Evolutionary conservation across 2,888 invertebrate genomes (phyloP).

Genomic region (Junonia oenone): DNA sequence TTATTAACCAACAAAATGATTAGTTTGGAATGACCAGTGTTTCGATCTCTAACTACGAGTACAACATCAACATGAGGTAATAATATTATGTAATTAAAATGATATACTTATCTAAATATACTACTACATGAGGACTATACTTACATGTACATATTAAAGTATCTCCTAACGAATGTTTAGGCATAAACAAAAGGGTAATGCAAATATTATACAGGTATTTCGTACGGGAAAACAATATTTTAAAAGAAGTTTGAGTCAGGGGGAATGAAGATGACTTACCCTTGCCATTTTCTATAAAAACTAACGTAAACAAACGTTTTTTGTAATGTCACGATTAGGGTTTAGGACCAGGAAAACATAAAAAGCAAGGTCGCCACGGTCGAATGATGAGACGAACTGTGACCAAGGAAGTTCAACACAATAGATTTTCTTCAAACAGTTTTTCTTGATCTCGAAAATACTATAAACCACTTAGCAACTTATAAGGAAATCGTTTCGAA

Average conservation of each 20-base stretch:
- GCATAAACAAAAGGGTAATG: no score
- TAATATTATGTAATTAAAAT: no score
- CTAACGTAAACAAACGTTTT: slow-evolving; percentile 18
- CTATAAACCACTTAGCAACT: slow-evolving; percentile 15
- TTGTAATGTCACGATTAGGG: slow-evolving; percentile 9
- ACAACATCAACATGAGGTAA: no score
- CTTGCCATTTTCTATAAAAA: not conserved
- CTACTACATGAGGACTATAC: no score
- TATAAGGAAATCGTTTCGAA: slow-evolving; percentile 22
- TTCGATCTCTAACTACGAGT: no score
- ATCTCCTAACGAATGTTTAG: no score
- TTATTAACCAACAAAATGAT: no score
- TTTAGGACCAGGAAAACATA: slow-evolving; percentile 28
- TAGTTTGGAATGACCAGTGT: no score
- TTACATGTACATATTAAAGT: no score
- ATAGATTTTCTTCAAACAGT: slow-evolving; percentile 30
- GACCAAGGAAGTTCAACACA: slow-evolving; percentile 38
- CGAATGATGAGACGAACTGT: slow-evolving; percentile 31
- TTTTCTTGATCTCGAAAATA: slow-evolving; percentile 12
- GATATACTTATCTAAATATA: no score
- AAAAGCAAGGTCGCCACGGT: slow-evolving; percentile 44
- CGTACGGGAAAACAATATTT: no score
- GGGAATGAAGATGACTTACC: not conserved
- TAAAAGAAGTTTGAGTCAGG: not conserved
- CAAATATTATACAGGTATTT: no score